phyloP scores from a whole-genome alignment of 2,113 vertebrate species.

The zebrafish (Danio rerio) region DNA sequence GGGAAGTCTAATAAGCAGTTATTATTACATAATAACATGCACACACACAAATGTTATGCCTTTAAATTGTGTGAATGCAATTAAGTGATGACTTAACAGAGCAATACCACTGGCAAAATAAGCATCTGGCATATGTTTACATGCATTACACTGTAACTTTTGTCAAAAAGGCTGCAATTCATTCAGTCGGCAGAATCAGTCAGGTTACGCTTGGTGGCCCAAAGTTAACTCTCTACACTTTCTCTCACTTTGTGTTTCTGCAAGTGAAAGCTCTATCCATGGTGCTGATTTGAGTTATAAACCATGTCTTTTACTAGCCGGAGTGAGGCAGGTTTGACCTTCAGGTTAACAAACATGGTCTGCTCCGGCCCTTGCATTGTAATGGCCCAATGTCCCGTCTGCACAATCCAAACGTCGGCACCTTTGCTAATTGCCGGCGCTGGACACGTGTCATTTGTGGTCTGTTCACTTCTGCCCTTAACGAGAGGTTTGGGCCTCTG shows the following conservation, averaged over 20 bases:
- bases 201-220: neutral
- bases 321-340: conserved; percentile 97
- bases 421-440: conserved; percentile 97
- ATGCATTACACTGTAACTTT: neutral
- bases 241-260: conserved; percentile 73
- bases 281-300: conserved; percentile 97
- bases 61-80: neutral
- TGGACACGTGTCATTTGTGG: conserved; percentile 81
- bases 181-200: neutral
- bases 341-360: conserved; percentile 95
- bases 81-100: neutral
- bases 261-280: conserved; percentile 89
- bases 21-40: too few species aligned
- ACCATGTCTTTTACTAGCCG: conserved; percentile 97
- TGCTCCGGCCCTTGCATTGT: conserved; percentile 83
- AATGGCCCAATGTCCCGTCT: conserved; percentile 86
- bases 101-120: neutral
- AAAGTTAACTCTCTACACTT: conserved; percentile 70
- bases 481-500: conserved; percentile 88
- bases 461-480: conserved; percentile 83
- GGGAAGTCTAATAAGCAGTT: too few species aligned
- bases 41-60: too few species aligned
- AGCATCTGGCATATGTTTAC: neutral
- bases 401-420: conserved; percentile 88
- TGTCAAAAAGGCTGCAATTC: neutral